Evolutionary conservation across 2,797 vertebrate genomes (phyloP), one percentile per base, ranked within the genome.

Genomic region (Limnodromus scolopaceus): DNA sequence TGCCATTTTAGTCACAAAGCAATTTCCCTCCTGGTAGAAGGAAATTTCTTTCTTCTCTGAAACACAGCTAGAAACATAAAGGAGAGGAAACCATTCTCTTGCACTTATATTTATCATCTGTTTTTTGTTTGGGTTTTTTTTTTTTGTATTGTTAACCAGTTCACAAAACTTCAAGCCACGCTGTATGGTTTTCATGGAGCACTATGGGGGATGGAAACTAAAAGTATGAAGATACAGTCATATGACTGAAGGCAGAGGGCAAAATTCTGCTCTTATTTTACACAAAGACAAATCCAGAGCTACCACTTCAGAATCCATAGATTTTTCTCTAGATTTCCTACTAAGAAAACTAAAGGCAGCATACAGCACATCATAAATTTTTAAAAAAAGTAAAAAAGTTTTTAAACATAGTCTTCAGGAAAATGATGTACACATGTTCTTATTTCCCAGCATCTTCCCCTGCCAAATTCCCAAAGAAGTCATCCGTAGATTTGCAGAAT

Each of bases 11-110:
- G 69, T 54, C 38, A 69, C 36, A 84, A 84, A 90, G 41, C 32
- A 75, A 58, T 90, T 94, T 92, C 23, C n/a, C 23, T 92, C 34
- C 32, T 60, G 51, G n/a, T 80, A 34, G 43, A 91, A 70, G 6
- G 5, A 65, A 82, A 79, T 54, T 12, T 70, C 36, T 88, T 88
- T 81, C 46, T 68, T 84, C 43, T 82, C 54, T 84, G 81, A 63
- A 92, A 79, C 28, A 30, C 38, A 79, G 23, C 34, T 34, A 41
- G 51, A 63, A 79, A 80, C 32, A 48, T 58, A 94, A 87, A 91
- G 25, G 16, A 75, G 78, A 81, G 32, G 28, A 89, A 92, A 84
- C 1, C 3, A 41, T 70, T 84, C 16, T 68, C 27, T 81, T 1
- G 1, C n/a, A 23, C 7, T 60, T 51, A 7, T 10, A n/a, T 54